Base-by-base conservation (phyloP, 2,888 invertebrate genomes). In the Cistogaster globosa region DNA sequence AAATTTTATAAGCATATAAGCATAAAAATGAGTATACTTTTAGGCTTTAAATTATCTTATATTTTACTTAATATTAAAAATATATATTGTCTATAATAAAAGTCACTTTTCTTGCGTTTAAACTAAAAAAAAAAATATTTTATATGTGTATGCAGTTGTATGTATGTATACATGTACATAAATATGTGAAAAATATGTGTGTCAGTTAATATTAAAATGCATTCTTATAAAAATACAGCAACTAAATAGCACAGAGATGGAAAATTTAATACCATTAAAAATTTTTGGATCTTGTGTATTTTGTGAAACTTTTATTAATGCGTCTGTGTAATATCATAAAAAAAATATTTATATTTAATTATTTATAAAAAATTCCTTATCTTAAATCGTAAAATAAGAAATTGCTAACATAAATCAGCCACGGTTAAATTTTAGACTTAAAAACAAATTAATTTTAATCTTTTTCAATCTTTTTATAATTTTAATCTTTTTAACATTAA, bases 21-120 rank as follows among this genome's bases (percentile, higher is more conserved):
- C 20, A 69, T 14, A 78, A 58, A 62, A 51, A 42, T 45, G 14
- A 71, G 78, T 63, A 71, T 71, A 71, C 62, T 71, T 57, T 79
- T 63, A 71, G 71, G 78, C 42, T 53, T n/a, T 26, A 22, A n/a
- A 67, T 58, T 58, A 38, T 57, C 63, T 18, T 38, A n/a, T n/a
- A n/a, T n/a, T n/a, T n/a, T 32, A 3, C 32, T 32, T 6, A 32
- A 78, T 63, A 18, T 51, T n/a, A n/a, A n/a, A 2, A 55, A 45
- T 32, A 62, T 68, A 69, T 36, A 14, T 77, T 38, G 42, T 68
- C n/a, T 22, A 26, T 16, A 58, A 32, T 58, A n/a, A 0, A 57
- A 48, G 32, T 11, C 16, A 51, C 55, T 63, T 14, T 26, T 16
- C 16, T 22, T 7, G 42, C 14, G 55, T 45, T 20, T 45, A 20